phyloP scores from a whole-genome alignment of 2,797 vertebrate species.

The Argya squamiceps region DNA sequence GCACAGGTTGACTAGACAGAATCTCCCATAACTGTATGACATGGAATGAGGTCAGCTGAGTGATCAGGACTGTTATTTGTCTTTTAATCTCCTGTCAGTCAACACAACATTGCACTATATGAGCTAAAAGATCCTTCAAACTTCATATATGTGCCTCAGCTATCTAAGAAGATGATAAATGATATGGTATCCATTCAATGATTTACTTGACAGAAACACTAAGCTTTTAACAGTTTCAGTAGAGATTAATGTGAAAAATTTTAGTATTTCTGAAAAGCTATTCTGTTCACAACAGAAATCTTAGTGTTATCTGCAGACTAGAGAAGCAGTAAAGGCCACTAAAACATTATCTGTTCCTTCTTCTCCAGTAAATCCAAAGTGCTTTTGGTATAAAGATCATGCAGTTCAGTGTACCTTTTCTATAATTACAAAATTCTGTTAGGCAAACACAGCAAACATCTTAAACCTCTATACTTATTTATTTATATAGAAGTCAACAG shows the following conservation, averaged over 20 bases:
- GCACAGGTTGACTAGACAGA: constrained; percentile 30
- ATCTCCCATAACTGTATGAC: constrained; percentile 19
- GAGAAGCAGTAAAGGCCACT: neutral
- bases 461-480: neutral
- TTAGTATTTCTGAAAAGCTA: neutral
- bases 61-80: constrained; percentile 35
- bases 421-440: neutral
- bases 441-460: neutral
- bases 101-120: constrained; percentile 34
- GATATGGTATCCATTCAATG: neutral
- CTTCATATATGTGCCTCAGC: neutral
- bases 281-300: neutral
- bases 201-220: neutral
- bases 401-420: neutral
- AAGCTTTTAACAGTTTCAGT: neutral
- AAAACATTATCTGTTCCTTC: neutral
- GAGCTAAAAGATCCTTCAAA: constrained; percentile 45
- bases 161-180: constrained; percentile 45
- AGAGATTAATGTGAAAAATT: neutral
- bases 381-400: neutral
- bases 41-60: constrained; percentile 28
- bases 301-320: neutral
- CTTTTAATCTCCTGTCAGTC: constrained; percentile 50
- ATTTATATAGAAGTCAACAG: neutral
- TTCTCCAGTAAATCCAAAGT: neutral